Evolutionary conservation across 2,797 vertebrate species (phyloP), one percentile per base, ranked within the genome.

Genomic region (Pogoniulus pusillus): DNA sequence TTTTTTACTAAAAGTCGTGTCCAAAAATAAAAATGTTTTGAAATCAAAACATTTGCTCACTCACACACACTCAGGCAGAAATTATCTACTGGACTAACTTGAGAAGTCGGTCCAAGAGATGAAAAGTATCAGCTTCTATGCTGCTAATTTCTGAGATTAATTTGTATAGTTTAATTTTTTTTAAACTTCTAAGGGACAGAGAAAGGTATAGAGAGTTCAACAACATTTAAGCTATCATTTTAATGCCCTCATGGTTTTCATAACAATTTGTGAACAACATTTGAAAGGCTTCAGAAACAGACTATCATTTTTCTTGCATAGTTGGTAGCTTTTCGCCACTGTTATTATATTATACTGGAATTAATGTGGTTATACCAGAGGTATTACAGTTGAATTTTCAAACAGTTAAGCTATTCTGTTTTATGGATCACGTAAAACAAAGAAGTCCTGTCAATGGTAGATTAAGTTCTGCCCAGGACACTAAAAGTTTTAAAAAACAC

Each of bases 281-380:
- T 37, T 84, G 62, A 94, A 93, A 87, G 85, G 66, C 8, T 59
- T 91, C 64, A 69, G 55, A 75, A 81, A 47, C 35, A 84, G 66
- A 7, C 19, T 65, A 34, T 43, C 1, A 1, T 49, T 84, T 32
- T 75, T 80, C 30, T 78, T 10, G 1, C 27, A 34, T 45, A 75
- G 34, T 4, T 83, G n/a, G 27, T 78, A 77, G 65, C 10, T 89
- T 87, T 71, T 3, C 8, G 3, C 3, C 9, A 20, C 10, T 64
- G 16, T 58, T 91, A 43, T 39, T 82, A 16, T 5, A 49, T 62
- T 83, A 26, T 65, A 43, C 30, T 35, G 53, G 54, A 59, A 83
- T 59, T 81, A 65, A 83, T 58, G 15, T 43, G 1, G 18, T 68
- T 85, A 72, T 85, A 83, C 11, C 30, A 81, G 72, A 55, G 16